Percentiles rank a stretch among this genome's conserved stretches.
Evolutionary conservation across 2,113 vertebrate species (phyloP).

Genomic region (Dipodomys ordii): DNA sequence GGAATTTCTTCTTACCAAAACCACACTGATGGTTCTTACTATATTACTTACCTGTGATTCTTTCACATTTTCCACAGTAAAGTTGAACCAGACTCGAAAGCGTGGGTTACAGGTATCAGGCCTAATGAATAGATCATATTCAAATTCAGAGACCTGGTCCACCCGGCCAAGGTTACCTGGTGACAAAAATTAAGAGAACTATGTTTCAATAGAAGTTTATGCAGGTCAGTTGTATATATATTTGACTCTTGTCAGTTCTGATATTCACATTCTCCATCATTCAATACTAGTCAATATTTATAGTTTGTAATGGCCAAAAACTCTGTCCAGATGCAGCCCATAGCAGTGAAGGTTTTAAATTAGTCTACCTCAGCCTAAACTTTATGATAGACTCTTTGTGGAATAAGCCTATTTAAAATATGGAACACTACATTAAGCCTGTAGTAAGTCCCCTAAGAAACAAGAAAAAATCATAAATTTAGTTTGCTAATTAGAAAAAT

Average conservation of each 20-base stretch:
- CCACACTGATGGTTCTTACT: neutral
- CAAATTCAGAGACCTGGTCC: slow-evolving; percentile 96
- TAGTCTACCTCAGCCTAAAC: neutral
- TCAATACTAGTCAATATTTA: neutral
- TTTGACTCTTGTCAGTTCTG: slow-evolving; percentile 29
- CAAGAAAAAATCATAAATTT: slow-evolving; percentile 22
- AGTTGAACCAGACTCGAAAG: slow-evolving; percentile 99
- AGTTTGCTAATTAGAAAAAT: neutral
- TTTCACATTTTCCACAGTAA: slow-evolving; percentile 97
- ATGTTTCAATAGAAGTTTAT: slow-evolving; percentile 22
- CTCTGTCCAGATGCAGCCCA: neutral
- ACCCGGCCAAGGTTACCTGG: slow-evolving; percentile 97
- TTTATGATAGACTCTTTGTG: neutral
- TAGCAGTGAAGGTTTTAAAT: neutral
- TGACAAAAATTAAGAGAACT: slow-evolving; percentile 54
- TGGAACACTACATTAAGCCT: neutral
- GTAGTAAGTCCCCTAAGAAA: neutral
- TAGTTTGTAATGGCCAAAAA: neutral
- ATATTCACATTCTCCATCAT: neutral
- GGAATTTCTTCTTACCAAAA: slow-evolving; percentile 53
- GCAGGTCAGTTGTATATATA: neutral
- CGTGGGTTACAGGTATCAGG: slow-evolving; percentile 98
- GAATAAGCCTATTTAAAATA: slow-evolving; percentile 5
- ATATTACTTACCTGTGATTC: slow-evolving; percentile 93
- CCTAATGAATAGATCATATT: slow-evolving; percentile 98